Evolutionary conservation across 2,113 vertebrate species (phyloP).

Genomic region (Dendrocopos noguchii): DNA sequence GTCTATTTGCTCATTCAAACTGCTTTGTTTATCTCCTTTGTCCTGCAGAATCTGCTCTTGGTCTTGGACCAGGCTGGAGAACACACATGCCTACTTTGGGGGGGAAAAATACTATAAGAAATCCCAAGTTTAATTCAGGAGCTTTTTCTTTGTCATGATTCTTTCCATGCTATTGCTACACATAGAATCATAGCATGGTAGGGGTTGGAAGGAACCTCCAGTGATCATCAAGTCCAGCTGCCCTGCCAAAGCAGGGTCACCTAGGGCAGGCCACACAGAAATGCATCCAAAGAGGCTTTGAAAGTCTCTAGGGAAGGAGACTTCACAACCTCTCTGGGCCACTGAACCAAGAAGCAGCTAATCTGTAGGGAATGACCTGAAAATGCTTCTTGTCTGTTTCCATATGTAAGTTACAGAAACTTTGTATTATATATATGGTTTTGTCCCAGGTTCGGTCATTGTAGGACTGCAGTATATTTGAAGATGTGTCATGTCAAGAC

Average conservation of each 20-base stretch:
- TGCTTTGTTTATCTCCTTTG: slow-evolving; percentile 10
- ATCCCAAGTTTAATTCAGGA: neutral
- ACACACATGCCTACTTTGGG: neutral
- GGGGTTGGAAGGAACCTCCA: too few relatives aligned
- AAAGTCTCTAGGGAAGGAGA: too few relatives aligned
- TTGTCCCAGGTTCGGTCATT: neutral
- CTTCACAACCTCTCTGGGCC: neutral
- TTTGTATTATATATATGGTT: neutral
- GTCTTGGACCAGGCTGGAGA: neutral
- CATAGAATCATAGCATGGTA: too few relatives aligned
- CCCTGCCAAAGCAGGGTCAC: too few relatives aligned
- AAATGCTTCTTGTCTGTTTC: neutral
- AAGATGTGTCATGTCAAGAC: neutral
- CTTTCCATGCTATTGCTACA: neutral
- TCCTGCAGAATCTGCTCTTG: slow-evolving; percentile 8
- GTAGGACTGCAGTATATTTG: neutral
- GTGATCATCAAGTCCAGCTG: neutral
- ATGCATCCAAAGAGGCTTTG: too few relatives aligned
- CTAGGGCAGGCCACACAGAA: too few relatives aligned
- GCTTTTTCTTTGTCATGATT: neutral
- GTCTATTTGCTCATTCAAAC: slow-evolving; percentile 43
- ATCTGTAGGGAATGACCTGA: neutral
- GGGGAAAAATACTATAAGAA: neutral
- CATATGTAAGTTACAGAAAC: neutral
- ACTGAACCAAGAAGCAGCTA: neutral